Conservation (phyloP, 2,797 vertebrate species). For the Naso thynnoides region DNA sequence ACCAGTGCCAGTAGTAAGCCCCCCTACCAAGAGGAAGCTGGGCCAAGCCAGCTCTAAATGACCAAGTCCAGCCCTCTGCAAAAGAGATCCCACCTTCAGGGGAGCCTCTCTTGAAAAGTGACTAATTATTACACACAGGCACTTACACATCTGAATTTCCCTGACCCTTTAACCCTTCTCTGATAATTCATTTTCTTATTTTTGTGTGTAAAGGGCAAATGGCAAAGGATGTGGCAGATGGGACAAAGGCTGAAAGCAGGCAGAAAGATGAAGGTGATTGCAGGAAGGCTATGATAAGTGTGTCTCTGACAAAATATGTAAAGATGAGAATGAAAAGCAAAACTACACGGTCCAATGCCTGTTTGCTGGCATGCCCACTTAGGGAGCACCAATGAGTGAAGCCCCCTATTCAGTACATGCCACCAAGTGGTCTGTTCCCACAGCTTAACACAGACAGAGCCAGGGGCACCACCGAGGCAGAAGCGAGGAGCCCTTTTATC, state of each 20-base stretch:
- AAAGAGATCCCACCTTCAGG: slow-evolving; percentile 54
- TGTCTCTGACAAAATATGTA: slow-evolving; percentile 49
- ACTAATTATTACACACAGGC: slow-evolving; percentile 67
- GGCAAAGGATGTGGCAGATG: not conserved
- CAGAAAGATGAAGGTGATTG: slow-evolving; percentile 13
- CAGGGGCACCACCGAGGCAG: slow-evolving; percentile 62
- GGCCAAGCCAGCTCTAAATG: slow-evolving; percentile 39
- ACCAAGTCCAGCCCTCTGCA: slow-evolving; percentile 49
- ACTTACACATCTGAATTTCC: slow-evolving; percentile 39
- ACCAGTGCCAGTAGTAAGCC: slow-evolving; percentile 39
- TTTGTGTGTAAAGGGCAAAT: slow-evolving; percentile 24
- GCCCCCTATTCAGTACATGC: slow-evolving; percentile 80
- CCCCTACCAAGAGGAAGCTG: slow-evolving; percentile 36
- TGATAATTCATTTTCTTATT: slow-evolving; percentile 36
- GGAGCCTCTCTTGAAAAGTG: slow-evolving; percentile 50
- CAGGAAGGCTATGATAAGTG: slow-evolving; percentile 30
- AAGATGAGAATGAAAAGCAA: slow-evolving; percentile 45
- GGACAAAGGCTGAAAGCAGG: slow-evolving; percentile 10
- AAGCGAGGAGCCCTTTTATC: slow-evolving; percentile 52
- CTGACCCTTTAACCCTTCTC: slow-evolving; percentile 37
- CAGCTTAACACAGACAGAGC: slow-evolving; percentile 73
- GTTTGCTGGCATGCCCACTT: slow-evolving; percentile 69
- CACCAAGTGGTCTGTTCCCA: slow-evolving; percentile 81
- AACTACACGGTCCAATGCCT: slow-evolving; percentile 48
- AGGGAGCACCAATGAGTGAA: slow-evolving; percentile 55